phyloP scores from a whole-genome alignment of 2,797 vertebrate species.

The Lithobates sylvaticus region DNA sequence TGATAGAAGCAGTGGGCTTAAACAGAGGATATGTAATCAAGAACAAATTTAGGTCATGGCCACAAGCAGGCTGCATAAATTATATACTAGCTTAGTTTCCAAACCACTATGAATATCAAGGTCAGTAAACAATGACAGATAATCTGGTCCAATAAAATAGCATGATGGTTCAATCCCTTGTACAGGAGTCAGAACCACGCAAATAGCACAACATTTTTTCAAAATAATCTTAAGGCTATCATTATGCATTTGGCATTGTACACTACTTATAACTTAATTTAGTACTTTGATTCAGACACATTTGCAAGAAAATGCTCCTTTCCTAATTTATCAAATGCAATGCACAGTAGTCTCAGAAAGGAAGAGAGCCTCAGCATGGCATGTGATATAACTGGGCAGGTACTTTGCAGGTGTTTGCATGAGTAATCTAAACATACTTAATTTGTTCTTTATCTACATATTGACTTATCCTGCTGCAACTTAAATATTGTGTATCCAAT shows the following conservation, averaged over 20 bases:
- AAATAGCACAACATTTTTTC: not conserved
- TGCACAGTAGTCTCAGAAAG: not conserved
- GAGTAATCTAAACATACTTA: not conserved
- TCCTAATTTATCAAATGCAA: not conserved
- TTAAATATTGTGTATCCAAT: not conserved
- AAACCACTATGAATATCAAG: not conserved
- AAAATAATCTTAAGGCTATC: not conserved
- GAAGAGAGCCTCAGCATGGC: not conserved
- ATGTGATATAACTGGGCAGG: not conserved
- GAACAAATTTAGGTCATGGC: conserved; percentile 20
- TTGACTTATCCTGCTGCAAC: not conserved
- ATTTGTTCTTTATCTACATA: not conserved
- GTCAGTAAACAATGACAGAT: conserved; percentile 21
- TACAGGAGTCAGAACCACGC: not conserved
- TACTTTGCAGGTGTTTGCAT: not conserved
- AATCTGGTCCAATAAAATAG: not conserved
- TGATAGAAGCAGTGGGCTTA: not conserved
- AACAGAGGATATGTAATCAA: conserved; percentile 6
- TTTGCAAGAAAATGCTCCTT: not conserved
- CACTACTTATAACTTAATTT: not conserved
- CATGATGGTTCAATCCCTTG: not conserved
- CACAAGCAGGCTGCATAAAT: conserved; percentile 29
- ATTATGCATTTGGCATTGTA: no score
- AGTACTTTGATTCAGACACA: not conserved
- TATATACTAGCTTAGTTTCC: conserved; percentile 5